phyloP scores from a whole-genome alignment of 2,888 invertebrate species.

The Glaucopsyche alexis region DNA sequence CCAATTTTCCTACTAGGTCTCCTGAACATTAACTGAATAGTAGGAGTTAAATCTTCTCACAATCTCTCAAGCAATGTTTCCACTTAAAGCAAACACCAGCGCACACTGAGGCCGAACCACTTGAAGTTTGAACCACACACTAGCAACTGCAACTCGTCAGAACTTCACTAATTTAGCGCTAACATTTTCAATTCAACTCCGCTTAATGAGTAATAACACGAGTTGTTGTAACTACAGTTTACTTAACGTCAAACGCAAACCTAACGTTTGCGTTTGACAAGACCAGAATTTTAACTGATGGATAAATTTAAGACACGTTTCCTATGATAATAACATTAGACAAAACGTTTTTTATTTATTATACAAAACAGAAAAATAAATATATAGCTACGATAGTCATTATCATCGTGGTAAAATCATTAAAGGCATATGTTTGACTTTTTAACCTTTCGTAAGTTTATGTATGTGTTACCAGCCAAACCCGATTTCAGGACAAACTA shows the following conservation, averaged over 20 bases:
- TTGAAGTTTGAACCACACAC: neutral
- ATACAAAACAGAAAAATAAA: too few species aligned
- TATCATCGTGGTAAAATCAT: too few species aligned
- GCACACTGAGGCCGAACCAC: neutral
- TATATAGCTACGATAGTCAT: too few species aligned
- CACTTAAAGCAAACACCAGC: neutral
- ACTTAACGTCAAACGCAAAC: slow-evolving; percentile 15
- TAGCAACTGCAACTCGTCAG: slow-evolving; percentile 29
- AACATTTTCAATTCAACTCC: slow-evolving; percentile 32
- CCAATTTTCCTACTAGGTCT: too few species aligned
- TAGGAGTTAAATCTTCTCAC: neutral
- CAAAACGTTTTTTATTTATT: too few species aligned
- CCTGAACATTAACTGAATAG: too few species aligned
- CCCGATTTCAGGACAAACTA: too few species aligned
- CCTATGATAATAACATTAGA: neutral
- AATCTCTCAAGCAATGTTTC: neutral
- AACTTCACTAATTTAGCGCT: slow-evolving; percentile 35
- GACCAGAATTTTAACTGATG: neutral
- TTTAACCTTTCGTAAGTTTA: too few species aligned
- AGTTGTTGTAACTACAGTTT: slow-evolving; percentile 18
- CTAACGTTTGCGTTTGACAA: neutral
- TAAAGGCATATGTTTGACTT: too few species aligned
- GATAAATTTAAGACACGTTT: neutral
- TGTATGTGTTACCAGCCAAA: too few species aligned
- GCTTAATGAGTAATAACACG: slow-evolving; percentile 34